Conservation (phyloP, 2,888 invertebrate species). For the Holacanthella duospinosa region DNA sequence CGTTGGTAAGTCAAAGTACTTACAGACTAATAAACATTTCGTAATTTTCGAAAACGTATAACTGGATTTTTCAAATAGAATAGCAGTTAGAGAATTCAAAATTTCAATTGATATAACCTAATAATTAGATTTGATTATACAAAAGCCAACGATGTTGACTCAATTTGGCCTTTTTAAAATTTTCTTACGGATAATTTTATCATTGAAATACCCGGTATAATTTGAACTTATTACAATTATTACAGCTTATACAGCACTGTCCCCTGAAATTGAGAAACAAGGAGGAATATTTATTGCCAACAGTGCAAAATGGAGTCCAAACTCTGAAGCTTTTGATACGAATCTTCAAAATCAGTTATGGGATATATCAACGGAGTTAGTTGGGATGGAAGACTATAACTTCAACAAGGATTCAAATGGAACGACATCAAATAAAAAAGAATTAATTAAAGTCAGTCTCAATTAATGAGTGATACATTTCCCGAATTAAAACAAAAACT, state of each 20-base stretch:
- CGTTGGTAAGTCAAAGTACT: constrained; percentile 60
- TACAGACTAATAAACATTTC: too few species aligned
- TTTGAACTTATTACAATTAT: not conserved
- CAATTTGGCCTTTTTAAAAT: not conserved
- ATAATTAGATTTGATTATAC: not conserved
- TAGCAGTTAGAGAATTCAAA: too few species aligned
- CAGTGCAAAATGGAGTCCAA: constrained; percentile 18
- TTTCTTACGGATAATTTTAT: too few species aligned
- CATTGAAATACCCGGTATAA: too few species aligned
- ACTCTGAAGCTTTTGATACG: constrained; percentile 20
- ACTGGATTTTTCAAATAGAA: too few species aligned
- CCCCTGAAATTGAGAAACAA: constrained; percentile 50
- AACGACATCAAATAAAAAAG: too few species aligned
- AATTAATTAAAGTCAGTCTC: too few species aligned
- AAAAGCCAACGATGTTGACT: too few species aligned
- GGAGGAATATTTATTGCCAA: constrained; percentile 15
- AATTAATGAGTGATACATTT: too few species aligned
- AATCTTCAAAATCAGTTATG: constrained; percentile 26
- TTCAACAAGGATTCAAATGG: not conserved
- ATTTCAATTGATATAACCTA: too few species aligned
- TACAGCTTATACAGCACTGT: constrained; percentile 51
- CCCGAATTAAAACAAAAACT: too few species aligned
- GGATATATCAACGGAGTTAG: constrained; percentile 21
- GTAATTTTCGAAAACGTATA: too few species aligned
- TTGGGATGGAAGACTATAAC: not conserved